These are phyloP conservation scores for Chrysolina haemoptera DNA, from an alignment of 2,888 invertebrate species.

Conservation along the genomic window DNA sequence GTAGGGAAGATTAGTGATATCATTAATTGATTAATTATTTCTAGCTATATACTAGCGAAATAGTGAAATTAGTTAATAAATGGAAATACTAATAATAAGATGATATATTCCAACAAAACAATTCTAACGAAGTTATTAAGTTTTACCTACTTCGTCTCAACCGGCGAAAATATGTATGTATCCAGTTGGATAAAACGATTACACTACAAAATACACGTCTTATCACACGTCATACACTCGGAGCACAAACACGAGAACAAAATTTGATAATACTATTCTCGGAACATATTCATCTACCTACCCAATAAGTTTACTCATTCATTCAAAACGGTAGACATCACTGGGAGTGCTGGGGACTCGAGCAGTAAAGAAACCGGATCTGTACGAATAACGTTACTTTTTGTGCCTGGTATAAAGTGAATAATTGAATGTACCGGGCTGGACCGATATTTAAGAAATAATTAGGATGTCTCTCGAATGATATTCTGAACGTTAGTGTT, in stretches of 20 bases:
- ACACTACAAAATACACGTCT: not conserved
- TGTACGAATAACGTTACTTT: constrained; percentile 42
- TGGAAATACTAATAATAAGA: too few relatives aligned
- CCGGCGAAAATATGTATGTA: not conserved
- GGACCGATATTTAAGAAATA: constrained; percentile 29
- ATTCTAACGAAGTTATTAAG: too few relatives aligned
- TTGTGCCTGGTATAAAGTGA: constrained; percentile 18
- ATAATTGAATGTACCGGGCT: constrained; percentile 17
- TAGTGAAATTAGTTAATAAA: too few relatives aligned
- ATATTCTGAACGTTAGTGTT: not conserved
- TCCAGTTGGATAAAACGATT: not conserved
- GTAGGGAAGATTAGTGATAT: too few relatives aligned
- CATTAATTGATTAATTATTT: too few relatives aligned
- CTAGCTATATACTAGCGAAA: too few relatives aligned
- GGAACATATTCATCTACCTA: constrained; percentile 4
- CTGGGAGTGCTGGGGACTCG: constrained; percentile 6
- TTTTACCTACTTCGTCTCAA: too few relatives aligned
- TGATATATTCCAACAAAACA: not conserved
- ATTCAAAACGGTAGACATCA: constrained; percentile 5
- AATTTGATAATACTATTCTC: not conserved
- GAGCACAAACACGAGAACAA: constrained; percentile 1
- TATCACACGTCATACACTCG: not conserved
- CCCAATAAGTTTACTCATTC: not conserved
- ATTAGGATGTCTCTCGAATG: not conserved
- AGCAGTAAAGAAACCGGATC: constrained; percentile 35